These are phyloP conservation scores for Lochmaea crataegi DNA, from an alignment of 2,888 invertebrate species.

Conservation along the genomic window DNA sequence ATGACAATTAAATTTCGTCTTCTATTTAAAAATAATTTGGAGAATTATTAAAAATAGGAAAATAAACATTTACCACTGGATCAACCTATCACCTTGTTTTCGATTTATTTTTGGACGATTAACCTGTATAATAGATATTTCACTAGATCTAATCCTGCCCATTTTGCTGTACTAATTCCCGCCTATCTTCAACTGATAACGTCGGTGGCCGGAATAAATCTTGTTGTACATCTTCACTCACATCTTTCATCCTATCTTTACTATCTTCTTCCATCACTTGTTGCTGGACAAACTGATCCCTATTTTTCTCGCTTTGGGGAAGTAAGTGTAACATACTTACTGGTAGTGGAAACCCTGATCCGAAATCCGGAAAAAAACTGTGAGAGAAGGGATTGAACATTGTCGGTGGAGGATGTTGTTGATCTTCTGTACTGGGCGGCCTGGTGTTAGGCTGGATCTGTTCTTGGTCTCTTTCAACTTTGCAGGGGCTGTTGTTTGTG, in stretches of 20 bases:
- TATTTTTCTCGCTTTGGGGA: slow-evolving; percentile 81
- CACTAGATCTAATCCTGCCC: slow-evolving; percentile 75
- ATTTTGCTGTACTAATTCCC: slow-evolving; percentile 80
- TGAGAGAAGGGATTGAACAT: slow-evolving; percentile 83
- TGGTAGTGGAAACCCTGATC: slow-evolving; percentile 83
- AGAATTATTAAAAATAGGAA: no score
- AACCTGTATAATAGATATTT: slow-evolving; percentile 27
- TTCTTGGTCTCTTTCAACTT: slow-evolving; percentile 63
- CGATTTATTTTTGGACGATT: slow-evolving; percentile 35
- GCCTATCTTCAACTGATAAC: slow-evolving; percentile 71
- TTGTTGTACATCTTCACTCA: slow-evolving; percentile 58
- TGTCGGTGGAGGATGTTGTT: slow-evolving; percentile 66
- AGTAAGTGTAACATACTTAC: slow-evolving; percentile 86
- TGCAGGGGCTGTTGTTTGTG: slow-evolving; percentile 67
- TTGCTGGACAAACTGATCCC: slow-evolving; percentile 73
- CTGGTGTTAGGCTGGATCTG: slow-evolving; percentile 64
- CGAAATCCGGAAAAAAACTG: slow-evolving; percentile 86
- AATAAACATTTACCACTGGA: not conserved
- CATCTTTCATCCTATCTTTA: slow-evolving; percentile 52
- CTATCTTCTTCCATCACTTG: slow-evolving; percentile 68
- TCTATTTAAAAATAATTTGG: not conserved
- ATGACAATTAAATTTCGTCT: not conserved
- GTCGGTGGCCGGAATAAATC: slow-evolving; percentile 67
- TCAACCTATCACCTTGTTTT: slow-evolving; percentile 5
- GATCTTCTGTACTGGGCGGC: slow-evolving; percentile 74